These are phyloP conservation scores for Metallyticus violacea DNA, from an alignment of 2,888 invertebrate species.

Conservation along the genomic window DNA sequence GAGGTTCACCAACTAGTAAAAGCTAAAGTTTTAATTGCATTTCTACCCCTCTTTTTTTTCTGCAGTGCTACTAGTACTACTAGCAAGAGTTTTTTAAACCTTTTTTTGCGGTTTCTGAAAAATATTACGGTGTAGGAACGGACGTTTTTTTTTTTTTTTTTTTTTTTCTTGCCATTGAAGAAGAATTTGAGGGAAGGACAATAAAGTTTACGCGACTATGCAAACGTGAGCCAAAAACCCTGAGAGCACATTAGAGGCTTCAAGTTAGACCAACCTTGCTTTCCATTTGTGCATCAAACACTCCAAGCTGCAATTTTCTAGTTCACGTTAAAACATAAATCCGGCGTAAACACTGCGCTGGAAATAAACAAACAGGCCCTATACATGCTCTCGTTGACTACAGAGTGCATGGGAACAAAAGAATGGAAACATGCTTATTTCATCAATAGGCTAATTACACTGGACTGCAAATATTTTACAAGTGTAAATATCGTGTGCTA, in stretches of 20 bases:
- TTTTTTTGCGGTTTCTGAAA: background rate
- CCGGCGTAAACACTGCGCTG: background rate
- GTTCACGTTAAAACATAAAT: background rate
- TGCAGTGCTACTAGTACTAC: background rate
- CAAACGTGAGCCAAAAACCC: background rate
- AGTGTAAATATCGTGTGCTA: too few species aligned
- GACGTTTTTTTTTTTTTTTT: too few species aligned
- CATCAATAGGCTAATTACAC: background rate
- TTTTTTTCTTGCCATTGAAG: background rate
- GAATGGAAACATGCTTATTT: background rate
- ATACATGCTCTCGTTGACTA: background rate
- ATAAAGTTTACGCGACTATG: background rate
- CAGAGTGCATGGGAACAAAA: too few species aligned
- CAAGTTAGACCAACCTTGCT: background rate
- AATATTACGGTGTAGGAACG: slow-evolving; percentile 1
- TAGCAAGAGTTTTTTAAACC: background rate
- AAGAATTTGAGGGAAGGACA: background rate
- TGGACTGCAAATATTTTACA: background rate
- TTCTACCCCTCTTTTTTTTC: slow-evolving; percentile 6
- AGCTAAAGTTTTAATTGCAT: slow-evolving; percentile 26
- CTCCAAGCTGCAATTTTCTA: too few species aligned
- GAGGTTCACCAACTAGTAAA: slow-evolving; percentile 14
- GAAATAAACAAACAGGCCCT: background rate
- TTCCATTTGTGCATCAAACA: background rate
- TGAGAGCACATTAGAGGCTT: background rate